Evolutionary conservation across 1,140 invertebrate genomes (phyloP).

Genomic region (Pseudomyrmex concolor): DNA sequence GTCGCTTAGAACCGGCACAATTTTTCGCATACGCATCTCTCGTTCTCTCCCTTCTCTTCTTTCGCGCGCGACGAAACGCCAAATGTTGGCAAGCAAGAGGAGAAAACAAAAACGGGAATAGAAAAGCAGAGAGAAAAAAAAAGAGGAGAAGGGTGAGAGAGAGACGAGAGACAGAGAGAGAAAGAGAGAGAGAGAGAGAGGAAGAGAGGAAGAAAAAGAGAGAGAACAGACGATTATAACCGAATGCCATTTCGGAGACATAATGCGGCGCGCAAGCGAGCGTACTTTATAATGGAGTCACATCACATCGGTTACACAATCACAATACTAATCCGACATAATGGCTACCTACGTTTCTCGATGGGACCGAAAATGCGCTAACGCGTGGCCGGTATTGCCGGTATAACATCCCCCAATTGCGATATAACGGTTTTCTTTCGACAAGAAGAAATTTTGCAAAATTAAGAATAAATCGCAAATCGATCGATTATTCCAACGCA

Average conservation of each 20-base stretch:
- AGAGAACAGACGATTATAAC: slow-evolving; percentile 60
- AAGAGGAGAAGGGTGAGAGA: slow-evolving; percentile 29
- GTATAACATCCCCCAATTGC: neutral
- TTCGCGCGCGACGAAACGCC: slow-evolving; percentile 58
- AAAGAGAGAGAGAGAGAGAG: slow-evolving; percentile 17
- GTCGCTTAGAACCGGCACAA: slow-evolving; percentile 1
- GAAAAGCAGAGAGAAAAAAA: slow-evolving; percentile 34
- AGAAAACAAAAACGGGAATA: slow-evolving; percentile 14
- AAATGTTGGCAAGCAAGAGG: slow-evolving; percentile 70
- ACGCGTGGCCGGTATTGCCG: slow-evolving; percentile 37
- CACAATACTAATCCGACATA: slow-evolving; percentile 85
- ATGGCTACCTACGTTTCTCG: slow-evolving; percentile 79
- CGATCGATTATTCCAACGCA: neutral
- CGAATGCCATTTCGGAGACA: slow-evolving; percentile 72
- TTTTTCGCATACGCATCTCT: slow-evolving; percentile 27
- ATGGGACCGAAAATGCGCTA: slow-evolving; percentile 69
- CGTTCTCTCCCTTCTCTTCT: neutral
- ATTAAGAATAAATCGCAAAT: slow-evolving; percentile 45
- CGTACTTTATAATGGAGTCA: slow-evolving; percentile 83
- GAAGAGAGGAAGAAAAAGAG: slow-evolving; percentile 47
- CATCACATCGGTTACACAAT: slow-evolving; percentile 84
- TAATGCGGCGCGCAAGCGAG: slow-evolving; percentile 70
- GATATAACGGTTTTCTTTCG: slow-evolving; percentile 66
- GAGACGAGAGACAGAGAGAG: slow-evolving; percentile 9
- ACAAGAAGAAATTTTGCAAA: slow-evolving; percentile 41